Conservation (phyloP, 2,113 vertebrate genomes). For the Podarcis raffonei region DNA sequence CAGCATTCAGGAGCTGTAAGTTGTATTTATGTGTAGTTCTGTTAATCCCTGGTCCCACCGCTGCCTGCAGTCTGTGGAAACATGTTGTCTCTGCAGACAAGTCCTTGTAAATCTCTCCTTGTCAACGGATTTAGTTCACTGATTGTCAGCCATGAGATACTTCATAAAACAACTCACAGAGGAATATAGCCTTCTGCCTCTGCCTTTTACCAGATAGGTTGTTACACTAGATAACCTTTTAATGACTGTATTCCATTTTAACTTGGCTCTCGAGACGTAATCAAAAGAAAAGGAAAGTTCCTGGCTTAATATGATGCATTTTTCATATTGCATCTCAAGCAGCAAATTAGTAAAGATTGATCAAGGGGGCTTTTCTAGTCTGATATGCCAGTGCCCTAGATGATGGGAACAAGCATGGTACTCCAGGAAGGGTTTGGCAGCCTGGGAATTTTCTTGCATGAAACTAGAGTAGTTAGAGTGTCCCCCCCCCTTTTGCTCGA, state of each 20-base stretch:
- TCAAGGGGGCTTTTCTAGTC: slow-evolving; percentile 21
- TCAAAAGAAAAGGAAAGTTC: slow-evolving; percentile 42
- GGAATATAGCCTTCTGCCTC: slow-evolving; percentile 66
- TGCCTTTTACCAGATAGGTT: slow-evolving; percentile 60
- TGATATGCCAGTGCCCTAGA: slow-evolving; percentile 41
- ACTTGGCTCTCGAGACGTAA: slow-evolving; percentile 54
- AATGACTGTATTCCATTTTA: slow-evolving; percentile 70
- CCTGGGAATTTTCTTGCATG: not conserved
- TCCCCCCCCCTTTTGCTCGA: not conserved
- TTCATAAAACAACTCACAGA: slow-evolving; percentile 75
- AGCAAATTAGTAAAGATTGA: slow-evolving; percentile 63
- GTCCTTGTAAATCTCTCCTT: slow-evolving; percentile 78
- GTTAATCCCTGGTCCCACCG: slow-evolving; percentile 72
- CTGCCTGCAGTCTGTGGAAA: slow-evolving; percentile 65
- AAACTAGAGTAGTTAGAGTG: not conserved
- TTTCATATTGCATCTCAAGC: slow-evolving; percentile 54
- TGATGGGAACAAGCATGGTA: slow-evolving; percentile 39
- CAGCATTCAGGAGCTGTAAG: slow-evolving; percentile 52
- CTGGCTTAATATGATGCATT: slow-evolving; percentile 57
- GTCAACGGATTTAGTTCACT: slow-evolving; percentile 77
- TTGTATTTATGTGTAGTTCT: slow-evolving; percentile 68
- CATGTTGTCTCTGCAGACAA: slow-evolving; percentile 65
- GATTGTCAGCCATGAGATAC: slow-evolving; percentile 73
- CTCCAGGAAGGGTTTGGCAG: slow-evolving; percentile 7
- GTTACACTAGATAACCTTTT: slow-evolving; percentile 73